Evolutionary conservation across 1,140 invertebrate species (phyloP), one percentile per base, ranked within the genome.

Genomic region (Oryzaephilus surinamensis): DNA sequence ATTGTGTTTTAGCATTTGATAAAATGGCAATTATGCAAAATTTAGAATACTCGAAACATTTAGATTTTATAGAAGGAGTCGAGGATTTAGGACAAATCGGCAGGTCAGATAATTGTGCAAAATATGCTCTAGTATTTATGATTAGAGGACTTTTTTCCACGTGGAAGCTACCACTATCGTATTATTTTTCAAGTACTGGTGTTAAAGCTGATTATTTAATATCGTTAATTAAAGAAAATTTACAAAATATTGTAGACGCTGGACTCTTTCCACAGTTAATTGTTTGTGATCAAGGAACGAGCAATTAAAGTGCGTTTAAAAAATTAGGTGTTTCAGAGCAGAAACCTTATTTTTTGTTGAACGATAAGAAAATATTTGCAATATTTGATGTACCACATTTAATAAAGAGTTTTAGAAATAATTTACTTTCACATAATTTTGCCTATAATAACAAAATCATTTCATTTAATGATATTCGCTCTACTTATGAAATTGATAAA

Each of bases 231-330:
- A 6, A 6, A 15, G 30, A 32, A 32, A 15, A 13, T 7, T 6
- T 4, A 6, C 11, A 16, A 32, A 32, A 32, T 7, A n/a, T 32
- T 13, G 16, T 15, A 7, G n/a, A 32, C 5, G 14, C 30, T 4
- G 30, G 30, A 15, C 16, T 32, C 5, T 10, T 14, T 18, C 30
- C 30, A 15, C 3, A 16, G 16, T 4, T 32, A 3, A 13, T 32
- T 3, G 30, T 32, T 32, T 32, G 30, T 18, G 30, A 32, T 13
- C 30, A 32, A 32, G 30, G 30, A 32, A 32, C 30, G 16, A 32
- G 16, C 16, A 32, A 32, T n/a, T 15, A 32, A 15, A 4, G 11
- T n/a, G 30, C 30, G 11, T 18, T 32, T n/a, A 32, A 32, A 6
- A 32, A 32, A n/a, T 13, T 28, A n/a, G n/a, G n/a, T n/a, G n/a